Conservation (phyloP, 1,140 invertebrate genomes). For the Aporrectodea caliginosa region DNA sequence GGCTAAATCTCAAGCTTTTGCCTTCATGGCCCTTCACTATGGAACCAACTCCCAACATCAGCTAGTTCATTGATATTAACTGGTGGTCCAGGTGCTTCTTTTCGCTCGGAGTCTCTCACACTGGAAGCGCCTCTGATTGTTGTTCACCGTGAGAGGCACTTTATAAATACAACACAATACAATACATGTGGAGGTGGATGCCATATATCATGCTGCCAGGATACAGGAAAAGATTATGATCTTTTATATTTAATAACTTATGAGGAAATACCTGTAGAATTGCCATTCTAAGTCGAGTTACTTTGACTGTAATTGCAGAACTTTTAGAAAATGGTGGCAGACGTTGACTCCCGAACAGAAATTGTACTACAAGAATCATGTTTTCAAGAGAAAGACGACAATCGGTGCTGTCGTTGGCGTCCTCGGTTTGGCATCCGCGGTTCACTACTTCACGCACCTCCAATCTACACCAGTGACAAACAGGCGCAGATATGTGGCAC, state of each 20-base stretch:
- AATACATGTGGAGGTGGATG: too few species aligned
- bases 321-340: slow-evolving; percentile 58
- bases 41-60: too few species aligned
- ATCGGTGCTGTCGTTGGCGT: slow-evolving; percentile 31
- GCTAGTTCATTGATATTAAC: too few species aligned
- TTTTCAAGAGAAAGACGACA: slow-evolving; percentile 47
- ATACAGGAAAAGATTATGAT: too few species aligned
- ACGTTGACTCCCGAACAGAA: slow-evolving; percentile 49
- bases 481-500: slow-evolving; percentile 59
- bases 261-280: neutral
- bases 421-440: slow-evolving; percentile 28
- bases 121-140: too few species aligned
- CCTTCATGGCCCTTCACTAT: too few species aligned
- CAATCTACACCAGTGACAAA: slow-evolving; percentile 59
- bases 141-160: too few species aligned
- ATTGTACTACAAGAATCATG: slow-evolving; percentile 37
- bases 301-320: slow-evolving; percentile 38
- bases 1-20: too few species aligned
- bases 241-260: neutral
- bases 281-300: neutral
- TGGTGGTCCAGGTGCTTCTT: too few species aligned
- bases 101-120: too few species aligned
- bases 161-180: too few species aligned
- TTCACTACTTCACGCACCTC: slow-evolving; percentile 59
- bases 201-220: too few species aligned